Evolutionary conservation across 2,113 vertebrate species (phyloP), one percentile per base, ranked within the genome.

Genomic region (Mionectes macconnelli): DNA sequence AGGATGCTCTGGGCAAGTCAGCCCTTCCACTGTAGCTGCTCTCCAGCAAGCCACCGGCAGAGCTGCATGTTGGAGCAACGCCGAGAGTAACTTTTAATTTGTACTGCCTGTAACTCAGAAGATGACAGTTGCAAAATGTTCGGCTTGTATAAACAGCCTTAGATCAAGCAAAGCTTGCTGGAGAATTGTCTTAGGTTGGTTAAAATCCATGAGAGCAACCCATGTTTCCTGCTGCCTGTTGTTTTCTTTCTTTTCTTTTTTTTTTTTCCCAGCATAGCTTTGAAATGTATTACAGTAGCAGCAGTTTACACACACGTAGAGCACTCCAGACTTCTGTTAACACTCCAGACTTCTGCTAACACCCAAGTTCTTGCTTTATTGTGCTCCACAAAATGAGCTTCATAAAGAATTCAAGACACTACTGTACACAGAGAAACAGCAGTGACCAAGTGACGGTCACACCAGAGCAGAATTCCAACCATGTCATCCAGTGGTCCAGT

Each of bases 121-220:
- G 50, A 87, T 72, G 74, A 86, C 42, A 80, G 74, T 35, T 80
- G 89, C 67, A 91, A 88, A 96, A 92, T 27, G 82, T 7, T 91
- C 76, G 4, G 44, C 55, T 87, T 78, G 72, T 89, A 81, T 57
- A 73, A 97, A 93, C 60, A 92, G 67, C 28, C 42, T 82, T 33
- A 93, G 91, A 96, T 87, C 87, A 97, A 91, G 91, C 23, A 91
- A 84, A 90, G 67, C 80, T 78, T 84, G 81, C 84, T 84, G 56
- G 55, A 96, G 53, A 91, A 60, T 79, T 88, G 83, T 96, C 90
- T 96, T 74, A 77, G 45, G 76, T 31, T 93, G 89, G 83, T 79
- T 77, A 92, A 92, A 92, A 93, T 53, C 63, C 93, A 77, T 52
- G 42, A 77, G 53, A 81, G 76, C 17, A 78, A 93, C 37, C 85